These are phyloP conservation scores for Nannospalax galili DNA, from an alignment of 2,113 vertebrate genomes.

Conservation along the genomic window DNA sequence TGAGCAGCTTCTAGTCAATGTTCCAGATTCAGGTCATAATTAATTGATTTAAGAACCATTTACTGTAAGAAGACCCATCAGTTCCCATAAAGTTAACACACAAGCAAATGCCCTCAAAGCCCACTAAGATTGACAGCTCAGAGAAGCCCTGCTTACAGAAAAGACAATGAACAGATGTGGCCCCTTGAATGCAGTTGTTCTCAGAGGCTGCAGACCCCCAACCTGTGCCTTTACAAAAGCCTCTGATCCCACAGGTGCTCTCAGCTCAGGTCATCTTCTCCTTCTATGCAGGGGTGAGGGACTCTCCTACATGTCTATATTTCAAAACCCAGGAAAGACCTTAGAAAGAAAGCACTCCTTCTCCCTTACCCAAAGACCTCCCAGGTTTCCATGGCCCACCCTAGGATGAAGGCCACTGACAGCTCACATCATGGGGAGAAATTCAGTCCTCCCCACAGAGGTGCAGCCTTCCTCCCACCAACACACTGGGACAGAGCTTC, in stretches of 20 bases:
- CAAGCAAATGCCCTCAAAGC: not conserved
- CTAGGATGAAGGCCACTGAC: not conserved
- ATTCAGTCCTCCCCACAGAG: not conserved
- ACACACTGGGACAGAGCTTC: not conserved
- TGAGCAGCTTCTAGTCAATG: not conserved
- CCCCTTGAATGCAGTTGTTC: not conserved
- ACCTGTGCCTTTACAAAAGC: accelerated
- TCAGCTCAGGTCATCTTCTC: not conserved
- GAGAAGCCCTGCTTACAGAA: not conserved
- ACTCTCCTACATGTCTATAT: not conserved
- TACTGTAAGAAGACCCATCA: not conserved
- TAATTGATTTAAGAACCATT: not conserved
- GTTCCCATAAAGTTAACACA: not conserved
- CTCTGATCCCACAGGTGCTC: not conserved
- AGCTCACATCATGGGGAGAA: not conserved
- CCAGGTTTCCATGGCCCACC: not conserved
- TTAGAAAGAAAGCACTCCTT: not conserved
- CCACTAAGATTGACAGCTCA: not conserved
- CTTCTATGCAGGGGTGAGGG: accelerated
- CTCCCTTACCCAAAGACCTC: not conserved
- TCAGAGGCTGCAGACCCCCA: not conserved
- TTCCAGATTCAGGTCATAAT: not conserved
- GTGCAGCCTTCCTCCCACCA: not conserved
- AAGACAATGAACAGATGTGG: accelerated
- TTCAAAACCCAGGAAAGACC: not conserved